These are phyloP conservation scores for Achroia grisella DNA, from an alignment of 1,140 invertebrate species.

Conservation along the genomic window DNA sequence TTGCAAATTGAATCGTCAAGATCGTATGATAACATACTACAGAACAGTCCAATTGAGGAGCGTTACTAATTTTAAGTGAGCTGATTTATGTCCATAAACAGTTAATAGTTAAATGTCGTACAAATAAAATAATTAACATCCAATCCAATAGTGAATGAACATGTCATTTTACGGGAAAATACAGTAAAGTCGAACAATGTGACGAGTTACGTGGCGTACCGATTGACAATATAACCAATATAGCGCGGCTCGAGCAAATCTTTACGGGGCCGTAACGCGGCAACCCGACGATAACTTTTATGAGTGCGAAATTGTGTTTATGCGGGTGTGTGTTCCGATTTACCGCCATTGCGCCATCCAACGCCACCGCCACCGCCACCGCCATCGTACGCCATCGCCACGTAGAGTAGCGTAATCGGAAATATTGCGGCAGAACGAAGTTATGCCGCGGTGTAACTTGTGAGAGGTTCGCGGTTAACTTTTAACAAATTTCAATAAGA, in stretches of 20 bases:
- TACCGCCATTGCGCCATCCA: conserved; percentile 24
- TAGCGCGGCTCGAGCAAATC: conserved; percentile 2
- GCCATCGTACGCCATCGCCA: conserved; percentile 9
- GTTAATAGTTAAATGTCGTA: too few species aligned
- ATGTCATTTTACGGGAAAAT: too few species aligned
- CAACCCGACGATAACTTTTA: conserved; percentile 59
- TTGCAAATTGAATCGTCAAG: too few species aligned
- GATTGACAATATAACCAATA: conserved; percentile 40
- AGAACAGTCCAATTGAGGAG: too few species aligned
- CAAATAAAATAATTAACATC: too few species aligned
- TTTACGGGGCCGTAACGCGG: conserved; percentile 15
- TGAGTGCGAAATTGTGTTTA: conserved; percentile 68
- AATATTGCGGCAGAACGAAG: conserved; percentile 57
- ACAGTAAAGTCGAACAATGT: not conserved
- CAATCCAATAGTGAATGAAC: too few species aligned
- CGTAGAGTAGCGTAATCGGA: conserved; percentile 36
- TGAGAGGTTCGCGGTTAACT: not conserved
- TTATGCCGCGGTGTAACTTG: conserved; percentile 22
- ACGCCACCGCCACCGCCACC: conserved; percentile 9
- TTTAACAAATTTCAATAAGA: too few species aligned
- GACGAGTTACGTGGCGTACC: not conserved
- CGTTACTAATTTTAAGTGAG: too few species aligned
- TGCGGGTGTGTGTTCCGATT: conserved; percentile 52
- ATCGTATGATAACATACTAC: too few species aligned
- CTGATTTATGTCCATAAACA: too few species aligned